A percentile compares a stretch with the other conserved stretches of the same genome.
phyloP scores from a whole-genome alignment of 2,797 vertebrate species.

The Sebastes aleutianus region DNA sequence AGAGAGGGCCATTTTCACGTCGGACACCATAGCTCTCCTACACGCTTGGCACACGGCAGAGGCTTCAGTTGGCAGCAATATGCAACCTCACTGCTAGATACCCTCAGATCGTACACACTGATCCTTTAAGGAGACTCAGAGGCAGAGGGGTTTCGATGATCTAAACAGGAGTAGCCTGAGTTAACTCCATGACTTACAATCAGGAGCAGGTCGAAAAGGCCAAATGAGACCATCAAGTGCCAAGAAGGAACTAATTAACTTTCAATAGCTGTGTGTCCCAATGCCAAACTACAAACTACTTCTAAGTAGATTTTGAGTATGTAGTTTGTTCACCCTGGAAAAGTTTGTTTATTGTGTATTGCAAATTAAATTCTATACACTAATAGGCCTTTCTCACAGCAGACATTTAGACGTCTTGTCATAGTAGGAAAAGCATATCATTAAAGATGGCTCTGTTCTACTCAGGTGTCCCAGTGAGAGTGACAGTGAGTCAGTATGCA shows the following conservation, averaged over 20 bases:
- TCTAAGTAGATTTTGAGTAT: background rate
- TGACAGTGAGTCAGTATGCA: background rate
- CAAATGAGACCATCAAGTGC: background rate
- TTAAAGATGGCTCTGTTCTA: background rate
- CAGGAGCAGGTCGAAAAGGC: background rate
- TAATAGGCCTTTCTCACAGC: background rate
- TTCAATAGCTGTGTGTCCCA: background rate
- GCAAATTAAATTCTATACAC: background rate
- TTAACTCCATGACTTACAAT: background rate
- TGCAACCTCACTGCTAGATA: too few relatives aligned
- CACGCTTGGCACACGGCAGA: accelerated
- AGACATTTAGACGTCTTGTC: background rate
- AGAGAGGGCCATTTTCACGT: too few relatives aligned
- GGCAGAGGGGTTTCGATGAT: background rate
- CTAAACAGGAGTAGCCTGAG: background rate
- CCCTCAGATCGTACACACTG: too few relatives aligned
- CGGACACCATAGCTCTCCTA: too few relatives aligned
- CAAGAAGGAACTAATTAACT: background rate
- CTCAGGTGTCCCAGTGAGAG: background rate
- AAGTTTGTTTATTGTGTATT: background rate
- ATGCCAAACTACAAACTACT: background rate
- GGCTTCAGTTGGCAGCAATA: too few relatives aligned
- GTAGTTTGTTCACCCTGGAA: background rate
- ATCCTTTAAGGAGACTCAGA: background rate
- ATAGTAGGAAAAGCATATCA: background rate